These are phyloP conservation scores for Aphidius ervi DNA, from an alignment of 1,140 invertebrate species.

Conservation along the genomic window DNA sequence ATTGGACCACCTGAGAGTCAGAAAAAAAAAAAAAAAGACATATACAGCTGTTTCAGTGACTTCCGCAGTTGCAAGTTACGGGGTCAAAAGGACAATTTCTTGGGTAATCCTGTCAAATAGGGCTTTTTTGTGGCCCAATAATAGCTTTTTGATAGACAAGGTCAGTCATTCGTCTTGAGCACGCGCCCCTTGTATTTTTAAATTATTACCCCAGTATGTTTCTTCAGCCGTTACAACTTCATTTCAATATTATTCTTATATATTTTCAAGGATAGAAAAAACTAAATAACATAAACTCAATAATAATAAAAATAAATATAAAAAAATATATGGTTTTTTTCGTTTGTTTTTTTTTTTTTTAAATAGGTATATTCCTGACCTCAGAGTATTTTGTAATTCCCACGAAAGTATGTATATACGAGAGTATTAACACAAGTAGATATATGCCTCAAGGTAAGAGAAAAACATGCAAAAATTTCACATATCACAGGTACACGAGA, in stretches of 20 bases:
- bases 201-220: conserved; percentile 3
- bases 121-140: conserved; percentile 16
- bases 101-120: too few relatives aligned
- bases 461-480: conserved; percentile 19
- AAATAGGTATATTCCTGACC: neutral
- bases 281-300: too few relatives aligned
- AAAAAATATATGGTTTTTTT: too few relatives aligned
- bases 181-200: neutral
- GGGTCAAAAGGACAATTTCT: too few relatives aligned
- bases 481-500: conserved; percentile 9
- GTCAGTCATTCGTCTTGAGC: conserved; percentile 25
- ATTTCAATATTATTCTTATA: too few relatives aligned
- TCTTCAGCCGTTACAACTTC: neutral
- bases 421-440: conserved; percentile 1
- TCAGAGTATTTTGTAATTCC: neutral
- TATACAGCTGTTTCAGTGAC: too few relatives aligned
- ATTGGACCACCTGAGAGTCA: too few relatives aligned
- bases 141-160: conserved; percentile 29
- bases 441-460: neutral
- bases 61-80: too few relatives aligned
- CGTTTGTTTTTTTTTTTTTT: neutral
- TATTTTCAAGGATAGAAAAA: too few relatives aligned
- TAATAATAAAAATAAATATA: too few relatives aligned
- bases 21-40: too few relatives aligned
- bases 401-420: neutral